Base-by-base conservation (phyloP, 92 coral and sea anemone species). In the Zoanthus gigantus region DNA sequence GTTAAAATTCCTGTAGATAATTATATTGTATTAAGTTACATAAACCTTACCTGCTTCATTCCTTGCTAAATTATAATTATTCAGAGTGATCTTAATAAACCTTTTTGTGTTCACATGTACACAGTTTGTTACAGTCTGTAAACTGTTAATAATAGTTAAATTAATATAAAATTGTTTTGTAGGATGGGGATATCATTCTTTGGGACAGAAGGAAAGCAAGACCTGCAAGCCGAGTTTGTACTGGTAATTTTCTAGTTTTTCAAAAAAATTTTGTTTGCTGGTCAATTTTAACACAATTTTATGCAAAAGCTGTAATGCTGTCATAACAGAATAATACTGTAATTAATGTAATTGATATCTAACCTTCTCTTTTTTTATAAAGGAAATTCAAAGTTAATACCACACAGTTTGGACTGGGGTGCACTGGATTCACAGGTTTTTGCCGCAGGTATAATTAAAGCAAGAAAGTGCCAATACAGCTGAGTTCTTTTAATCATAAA, bases 121-220 rank as follows among this genome's bases (percentile, higher is more conserved):
- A 50, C 56, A 50, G 9, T 50, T 11, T 7, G 12, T 7, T 50
- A 7, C 10, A 50, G 12, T 7, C 9, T 50, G 56, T 11, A 50
- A 50, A 50, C 2, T 7, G 10, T 50, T 50, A 7, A 50, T n/a
- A 63, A 63, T 63, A 9, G 23, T 8, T 7, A 2, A 37, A 37
- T 37, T 63, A 23, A 63, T 63, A 9, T 18, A 23, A 0, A 18
- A 17, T 8, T 31, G 6, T 76, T 6, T 46, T 80, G 29, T 80
- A 97, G 99, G 99, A 97, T 95, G 98, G 99, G 23, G 91, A 89
- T 56, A 92, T 97, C 29, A 85, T 97, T 48, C 87, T 95, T 31
- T 97, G 99, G 99, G 99, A 97, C 88, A 91, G 93, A 6, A 90
- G 99, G 92, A 88, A 88, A 69, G 91, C 92, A 23, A 90, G 73